phyloP scores from a whole-genome alignment of 2,797 vertebrate genomes.

The Botia almorhae region DNA sequence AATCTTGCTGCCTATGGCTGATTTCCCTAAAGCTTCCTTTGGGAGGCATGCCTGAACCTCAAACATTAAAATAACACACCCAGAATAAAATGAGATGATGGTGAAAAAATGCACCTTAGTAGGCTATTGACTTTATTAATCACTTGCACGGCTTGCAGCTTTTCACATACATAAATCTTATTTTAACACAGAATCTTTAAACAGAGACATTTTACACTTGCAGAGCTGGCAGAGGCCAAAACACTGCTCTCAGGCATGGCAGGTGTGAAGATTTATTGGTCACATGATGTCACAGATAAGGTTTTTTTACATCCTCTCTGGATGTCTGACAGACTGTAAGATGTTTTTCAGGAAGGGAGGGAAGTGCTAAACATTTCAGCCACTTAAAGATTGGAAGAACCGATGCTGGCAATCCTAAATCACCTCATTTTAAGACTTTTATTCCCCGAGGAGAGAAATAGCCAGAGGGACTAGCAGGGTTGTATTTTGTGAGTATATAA shows the following conservation, averaged over 20 bases:
- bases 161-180: not conserved
- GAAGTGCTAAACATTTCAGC: conserved; percentile 20
- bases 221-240: conserved; percentile 2
- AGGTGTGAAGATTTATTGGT: not conserved
- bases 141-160: not conserved
- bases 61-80: conserved; percentile 36
- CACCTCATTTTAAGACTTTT: not conserved
- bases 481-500: not conserved
- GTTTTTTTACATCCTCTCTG: conserved; percentile 9
- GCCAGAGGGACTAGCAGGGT: not conserved
- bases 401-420: conserved; percentile 14
- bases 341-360: not conserved
- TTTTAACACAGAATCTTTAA: not conserved
- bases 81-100: conserved; percentile 15
- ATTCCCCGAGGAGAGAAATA: not conserved
- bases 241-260: not conserved
- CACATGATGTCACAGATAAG: conserved; percentile 22
- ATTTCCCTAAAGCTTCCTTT: conserved; percentile 32
- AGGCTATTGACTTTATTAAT: not conserved
- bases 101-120: not conserved
- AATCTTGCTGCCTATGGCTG: conserved; percentile 42
- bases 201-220: not conserved
- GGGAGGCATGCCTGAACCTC: conserved; percentile 11
- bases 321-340: conserved; percentile 30
- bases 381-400: not conserved